Percentiles rank a stretch among this genome's conserved stretches.
Conservation (phyloP, 2,797 vertebrate genomes). For the Amniataba percoides region DNA sequence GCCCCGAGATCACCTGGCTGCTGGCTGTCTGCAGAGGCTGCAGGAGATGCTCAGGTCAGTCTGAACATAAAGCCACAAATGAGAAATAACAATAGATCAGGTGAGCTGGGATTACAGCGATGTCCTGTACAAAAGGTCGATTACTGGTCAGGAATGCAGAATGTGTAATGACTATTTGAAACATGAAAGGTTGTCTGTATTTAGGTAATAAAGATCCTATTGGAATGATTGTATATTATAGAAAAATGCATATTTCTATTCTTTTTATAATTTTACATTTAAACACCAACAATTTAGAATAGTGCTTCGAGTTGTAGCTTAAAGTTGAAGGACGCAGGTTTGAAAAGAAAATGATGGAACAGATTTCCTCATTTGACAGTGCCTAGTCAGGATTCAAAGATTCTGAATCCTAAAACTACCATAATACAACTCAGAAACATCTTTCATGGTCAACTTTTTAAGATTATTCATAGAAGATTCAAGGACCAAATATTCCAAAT, state of each 20-base stretch:
- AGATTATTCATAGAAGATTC: too few relatives aligned
- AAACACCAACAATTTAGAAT: too few relatives aligned
- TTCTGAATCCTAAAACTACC: background rate
- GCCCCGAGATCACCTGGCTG: slow-evolving; percentile 85
- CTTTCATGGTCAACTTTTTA: too few relatives aligned
- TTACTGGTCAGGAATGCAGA: background rate
- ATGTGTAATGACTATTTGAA: too few relatives aligned
- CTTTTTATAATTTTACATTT: too few relatives aligned
- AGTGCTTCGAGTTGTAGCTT: too few relatives aligned
- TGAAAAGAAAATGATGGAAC: background rate
- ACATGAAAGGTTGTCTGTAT: too few relatives aligned
- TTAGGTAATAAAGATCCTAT: too few relatives aligned
- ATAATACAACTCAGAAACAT: background rate
- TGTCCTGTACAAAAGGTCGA: background rate
- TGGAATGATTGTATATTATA: too few relatives aligned
- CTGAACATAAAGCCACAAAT: background rate
- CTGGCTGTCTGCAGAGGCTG: slow-evolving; percentile 87
- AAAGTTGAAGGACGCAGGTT: too few relatives aligned
- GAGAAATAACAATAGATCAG: background rate
- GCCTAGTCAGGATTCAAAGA: background rate
- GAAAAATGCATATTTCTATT: too few relatives aligned
- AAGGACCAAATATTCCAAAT: too few relatives aligned
- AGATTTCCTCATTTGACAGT: background rate
- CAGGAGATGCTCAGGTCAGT: slow-evolving; percentile 89
- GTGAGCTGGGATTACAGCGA: background rate